Evolutionary conservation across 2,888 invertebrate species (phyloP).

Genomic region (Morpho achilles): DNA sequence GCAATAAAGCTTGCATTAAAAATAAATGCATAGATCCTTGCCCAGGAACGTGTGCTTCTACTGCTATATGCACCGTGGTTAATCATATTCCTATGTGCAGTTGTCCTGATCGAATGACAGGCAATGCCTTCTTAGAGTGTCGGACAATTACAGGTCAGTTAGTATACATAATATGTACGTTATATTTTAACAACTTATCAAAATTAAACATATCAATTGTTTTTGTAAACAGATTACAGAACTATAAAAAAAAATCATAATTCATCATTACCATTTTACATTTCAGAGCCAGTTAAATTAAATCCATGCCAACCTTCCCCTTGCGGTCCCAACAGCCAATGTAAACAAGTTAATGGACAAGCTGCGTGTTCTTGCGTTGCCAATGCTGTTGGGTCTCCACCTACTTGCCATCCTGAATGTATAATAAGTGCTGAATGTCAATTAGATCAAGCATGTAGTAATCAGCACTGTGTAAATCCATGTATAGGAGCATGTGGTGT

Average conservation of each 20-base stretch:
- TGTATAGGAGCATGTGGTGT: slow-evolving; percentile 86
- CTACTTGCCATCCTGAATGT: slow-evolving; percentile 86
- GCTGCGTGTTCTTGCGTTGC: slow-evolving; percentile 84
- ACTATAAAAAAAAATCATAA: no score
- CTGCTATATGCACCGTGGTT: slow-evolving; percentile 85
- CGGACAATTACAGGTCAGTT: slow-evolving; percentile 71
- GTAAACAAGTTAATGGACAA: slow-evolving; percentile 81
- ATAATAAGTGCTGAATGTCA: slow-evolving; percentile 85
- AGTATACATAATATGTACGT: no score
- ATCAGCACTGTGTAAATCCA: slow-evolving; percentile 85
- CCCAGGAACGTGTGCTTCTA: slow-evolving; percentile 86
- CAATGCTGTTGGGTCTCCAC: slow-evolving; percentile 81
- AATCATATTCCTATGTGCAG: slow-evolving; percentile 81
- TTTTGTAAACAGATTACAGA: not conserved
- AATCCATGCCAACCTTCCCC: slow-evolving; percentile 83
- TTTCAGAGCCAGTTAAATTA: slow-evolving; percentile 68
- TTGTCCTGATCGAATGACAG: slow-evolving; percentile 81
- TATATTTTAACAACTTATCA: no score
- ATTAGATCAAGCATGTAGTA: slow-evolving; percentile 84
- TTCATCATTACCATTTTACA: no score
- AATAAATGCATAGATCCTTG: slow-evolving; percentile 90
- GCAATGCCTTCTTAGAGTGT: slow-evolving; percentile 85
- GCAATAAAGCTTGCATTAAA: slow-evolving; percentile 83
- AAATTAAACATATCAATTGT: not conserved
- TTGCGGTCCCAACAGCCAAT: slow-evolving; percentile 82